Base-by-base conservation (phyloP, 1,140 invertebrate genomes). In the Microplitis mediator region DNA sequence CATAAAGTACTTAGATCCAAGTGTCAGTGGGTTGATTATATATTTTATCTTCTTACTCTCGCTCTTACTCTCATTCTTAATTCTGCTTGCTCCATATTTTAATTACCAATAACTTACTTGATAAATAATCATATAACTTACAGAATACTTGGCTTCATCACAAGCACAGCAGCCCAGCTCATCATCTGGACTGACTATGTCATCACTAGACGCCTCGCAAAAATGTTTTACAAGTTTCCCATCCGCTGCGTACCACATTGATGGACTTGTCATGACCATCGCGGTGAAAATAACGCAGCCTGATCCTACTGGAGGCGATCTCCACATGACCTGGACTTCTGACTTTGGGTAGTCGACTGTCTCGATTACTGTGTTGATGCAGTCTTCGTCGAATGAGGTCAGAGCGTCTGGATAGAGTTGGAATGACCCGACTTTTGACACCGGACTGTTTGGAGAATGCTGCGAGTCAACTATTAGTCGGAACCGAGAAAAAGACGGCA, bases 171-270 rank as follows among this genome's bases (percentile, higher is more conserved):
- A 98, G 32, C 78, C 80, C 6, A 76, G 61, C 23, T 76, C 73
- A 56, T 86, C 88, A 16, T 89, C 83, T 3, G 80, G 36, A 32
- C 79, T 81, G 56, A 91, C 89, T 13, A 90, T 83, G 36, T 90
- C 88, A 4, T 88, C 83, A 0, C 85, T 78, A 31, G 88, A 91
- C 82, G 91, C 90, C 82, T 97, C 95, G 83, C 97, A 98, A 50
- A 98, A 89, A 61, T 92, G 91, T 79, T 91, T 91, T 0, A 92
- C 94, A 5, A 99, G 87, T 51, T 90, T 89, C 0, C 94, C 95
- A 76, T 98, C 96, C 78, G 98, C 96, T 31, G 95, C 94, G 82
- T 92, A 98, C 97, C 97, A 98, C 5, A 91, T 88, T 39, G 91
- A 90, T 9, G 91, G 86, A 76, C 92, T 91, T 82, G 98, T 95